Evolutionary conservation across 2,797 vertebrate genomes (phyloP).

Genomic region (Myotis daubentonii): DNA sequence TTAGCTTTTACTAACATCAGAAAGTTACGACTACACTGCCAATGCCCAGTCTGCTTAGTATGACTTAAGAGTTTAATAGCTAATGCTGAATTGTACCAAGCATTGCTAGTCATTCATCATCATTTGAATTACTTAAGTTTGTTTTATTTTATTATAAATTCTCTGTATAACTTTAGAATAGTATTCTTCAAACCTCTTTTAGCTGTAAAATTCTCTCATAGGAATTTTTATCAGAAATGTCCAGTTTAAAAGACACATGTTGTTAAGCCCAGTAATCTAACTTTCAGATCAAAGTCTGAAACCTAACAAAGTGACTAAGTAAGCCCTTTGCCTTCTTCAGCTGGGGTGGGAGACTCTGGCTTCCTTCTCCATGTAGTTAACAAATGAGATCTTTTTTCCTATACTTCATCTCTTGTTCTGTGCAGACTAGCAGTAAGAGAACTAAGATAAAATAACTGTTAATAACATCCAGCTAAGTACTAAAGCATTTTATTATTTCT

Average conservation of each 20-base stretch:
- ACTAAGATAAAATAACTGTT: not conserved
- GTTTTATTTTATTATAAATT: constrained; percentile 29
- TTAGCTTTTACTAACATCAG: no score
- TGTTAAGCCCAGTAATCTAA: not conserved
- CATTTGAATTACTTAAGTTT: not conserved
- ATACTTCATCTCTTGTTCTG: not conserved
- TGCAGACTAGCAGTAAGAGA: not conserved
- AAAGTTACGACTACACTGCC: no score
- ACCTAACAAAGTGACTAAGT: not conserved
- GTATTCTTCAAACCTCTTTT: constrained; percentile 28
- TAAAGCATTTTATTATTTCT: not conserved
- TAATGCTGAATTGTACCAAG: not conserved
- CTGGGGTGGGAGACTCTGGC: not conserved
- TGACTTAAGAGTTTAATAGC: not conserved
- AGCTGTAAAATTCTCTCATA: constrained; percentile 4
- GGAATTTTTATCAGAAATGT: constrained; percentile 25
- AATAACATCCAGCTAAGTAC: not conserved
- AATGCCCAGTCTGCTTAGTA: no score
- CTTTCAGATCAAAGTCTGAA: not conserved
- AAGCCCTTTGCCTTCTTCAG: constrained; percentile 5
- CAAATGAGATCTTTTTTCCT: not conserved
- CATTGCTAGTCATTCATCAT: not conserved
- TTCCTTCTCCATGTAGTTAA: not conserved
- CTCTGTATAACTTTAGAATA: not conserved
- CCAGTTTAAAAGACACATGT: not conserved